Percentiles rank a stretch among this genome's conserved stretches.
These are phyloP conservation scores for Hymenochirus boettgeri DNA, from an alignment of 2,113 vertebrate species.

Conservation along the genomic window DNA sequence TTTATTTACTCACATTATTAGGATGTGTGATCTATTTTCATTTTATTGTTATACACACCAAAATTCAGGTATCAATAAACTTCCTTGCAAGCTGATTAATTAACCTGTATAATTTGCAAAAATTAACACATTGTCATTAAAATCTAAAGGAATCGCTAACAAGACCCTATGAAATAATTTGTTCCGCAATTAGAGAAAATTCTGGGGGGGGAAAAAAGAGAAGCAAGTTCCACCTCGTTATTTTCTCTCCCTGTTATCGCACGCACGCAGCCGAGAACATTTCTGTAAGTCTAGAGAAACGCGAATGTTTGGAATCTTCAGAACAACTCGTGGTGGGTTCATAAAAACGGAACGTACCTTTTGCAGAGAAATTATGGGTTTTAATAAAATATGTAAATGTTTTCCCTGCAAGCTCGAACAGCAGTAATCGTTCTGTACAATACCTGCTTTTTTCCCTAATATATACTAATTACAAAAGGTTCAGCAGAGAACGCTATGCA, in stretches of 20 bases:
- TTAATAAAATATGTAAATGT: slow-evolving; percentile 44
- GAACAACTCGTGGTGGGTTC: slow-evolving; percentile 46
- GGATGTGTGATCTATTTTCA: slow-evolving; percentile 50
- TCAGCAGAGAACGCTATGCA: slow-evolving; percentile 35
- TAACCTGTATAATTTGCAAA: slow-evolving; percentile 76
- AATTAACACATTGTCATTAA: slow-evolving; percentile 70
- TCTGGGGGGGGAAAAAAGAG: slow-evolving; percentile 42
- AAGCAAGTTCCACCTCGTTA: slow-evolving; percentile 65
- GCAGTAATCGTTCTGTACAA: slow-evolving; percentile 37
- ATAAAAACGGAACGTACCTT: not conserved
- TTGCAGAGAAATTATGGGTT: slow-evolving; percentile 42
- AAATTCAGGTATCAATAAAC: slow-evolving; percentile 69
- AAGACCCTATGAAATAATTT: slow-evolving; percentile 70
- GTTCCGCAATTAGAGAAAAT: slow-evolving; percentile 65
- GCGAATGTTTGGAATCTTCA: slow-evolving; percentile 8
- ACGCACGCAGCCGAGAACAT: slow-evolving; percentile 60
- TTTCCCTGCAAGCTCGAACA: slow-evolving; percentile 12
- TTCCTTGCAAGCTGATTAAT: slow-evolving; percentile 76
- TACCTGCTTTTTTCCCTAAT: slow-evolving; percentile 33
- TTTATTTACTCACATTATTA: slow-evolving; percentile 57
- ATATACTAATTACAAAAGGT: slow-evolving; percentile 40
- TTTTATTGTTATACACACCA: slow-evolving; percentile 49
- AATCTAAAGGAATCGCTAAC: slow-evolving; percentile 65
- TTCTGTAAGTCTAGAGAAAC: slow-evolving; percentile 53
- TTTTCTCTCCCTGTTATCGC: slow-evolving; percentile 66